These are phyloP conservation scores for Ginglymostoma cirratum DNA, from an alignment of 2,113 vertebrate genomes.

Conservation along the genomic window DNA sequence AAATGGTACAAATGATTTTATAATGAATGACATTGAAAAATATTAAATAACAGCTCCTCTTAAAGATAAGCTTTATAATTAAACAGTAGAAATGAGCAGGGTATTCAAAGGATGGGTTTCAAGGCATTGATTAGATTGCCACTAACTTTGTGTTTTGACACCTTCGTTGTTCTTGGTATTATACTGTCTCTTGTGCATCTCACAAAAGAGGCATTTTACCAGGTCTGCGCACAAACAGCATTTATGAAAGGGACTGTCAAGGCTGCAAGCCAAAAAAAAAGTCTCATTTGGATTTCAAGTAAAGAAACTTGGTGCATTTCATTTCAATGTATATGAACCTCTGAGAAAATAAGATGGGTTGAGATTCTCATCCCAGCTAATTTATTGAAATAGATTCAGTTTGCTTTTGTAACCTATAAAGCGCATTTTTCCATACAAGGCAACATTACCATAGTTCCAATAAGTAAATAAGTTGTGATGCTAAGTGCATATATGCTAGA, in stretches of 20 bases:
- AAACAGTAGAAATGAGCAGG: slow-evolving; percentile 73
- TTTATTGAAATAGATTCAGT: slow-evolving; percentile 76
- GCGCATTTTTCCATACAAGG: slow-evolving; percentile 68
- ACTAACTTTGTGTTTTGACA: slow-evolving; percentile 78
- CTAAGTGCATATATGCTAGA: slow-evolving; percentile 51
- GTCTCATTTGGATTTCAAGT: slow-evolving; percentile 77
- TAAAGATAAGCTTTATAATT: slow-evolving; percentile 71
- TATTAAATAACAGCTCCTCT: slow-evolving; percentile 71
- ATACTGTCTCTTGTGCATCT: slow-evolving; percentile 81
- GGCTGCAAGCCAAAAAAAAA: slow-evolving; percentile 73
- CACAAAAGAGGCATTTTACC: slow-evolving; percentile 80
- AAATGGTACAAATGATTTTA: slow-evolving; percentile 70
- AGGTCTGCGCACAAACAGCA: slow-evolving; percentile 75
- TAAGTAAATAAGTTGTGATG: slow-evolving; percentile 61
- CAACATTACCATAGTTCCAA: slow-evolving; percentile 64
- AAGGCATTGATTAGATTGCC: slow-evolving; percentile 89
- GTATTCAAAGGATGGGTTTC: slow-evolving; percentile 85
- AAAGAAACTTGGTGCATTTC: slow-evolving; percentile 75
- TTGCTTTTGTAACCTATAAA: slow-evolving; percentile 62
- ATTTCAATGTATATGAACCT: slow-evolving; percentile 72
- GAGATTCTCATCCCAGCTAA: slow-evolving; percentile 71
- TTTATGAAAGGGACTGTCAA: slow-evolving; percentile 75
- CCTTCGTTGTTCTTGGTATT: slow-evolving; percentile 80
- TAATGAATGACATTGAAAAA: slow-evolving; percentile 73
- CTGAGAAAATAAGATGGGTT: slow-evolving; percentile 70